A percentile compares a stretch with the other conserved stretches of the same genome.
Conservation (phyloP, 2,113 vertebrate species). For the Urocitellus parryii region DNA sequence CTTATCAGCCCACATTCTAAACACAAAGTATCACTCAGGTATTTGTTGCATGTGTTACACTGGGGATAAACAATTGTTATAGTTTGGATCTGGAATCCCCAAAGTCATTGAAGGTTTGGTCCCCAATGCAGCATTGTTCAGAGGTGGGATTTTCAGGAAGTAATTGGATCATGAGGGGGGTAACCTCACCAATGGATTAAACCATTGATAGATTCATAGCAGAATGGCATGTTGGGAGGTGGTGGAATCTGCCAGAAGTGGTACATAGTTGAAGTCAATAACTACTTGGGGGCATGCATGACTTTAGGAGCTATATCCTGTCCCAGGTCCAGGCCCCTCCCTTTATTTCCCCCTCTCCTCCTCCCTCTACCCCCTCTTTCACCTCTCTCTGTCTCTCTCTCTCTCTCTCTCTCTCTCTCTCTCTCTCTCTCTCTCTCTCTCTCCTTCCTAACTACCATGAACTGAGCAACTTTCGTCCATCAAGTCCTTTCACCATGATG, state of each 20-base stretch:
- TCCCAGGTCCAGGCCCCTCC: neutral
- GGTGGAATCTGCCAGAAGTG: neutral
- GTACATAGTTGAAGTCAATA: neutral
- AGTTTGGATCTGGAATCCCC: neutral
- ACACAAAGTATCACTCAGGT: too few species aligned
- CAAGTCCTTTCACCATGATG: neutral
- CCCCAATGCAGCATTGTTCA: neutral
- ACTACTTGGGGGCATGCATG: neutral
- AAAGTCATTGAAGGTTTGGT: neutral
- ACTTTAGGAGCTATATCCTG: neutral
- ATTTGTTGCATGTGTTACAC: neutral
- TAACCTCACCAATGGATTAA: neutral
- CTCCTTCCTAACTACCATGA: neutral
- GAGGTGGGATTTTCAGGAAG: neutral
- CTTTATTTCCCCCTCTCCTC: too few species aligned
- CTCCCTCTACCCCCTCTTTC: too few species aligned
- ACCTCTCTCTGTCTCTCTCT: neutral
- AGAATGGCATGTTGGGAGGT: neutral
- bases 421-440: too few species aligned
- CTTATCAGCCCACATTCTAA: neutral
- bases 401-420: too few species aligned
- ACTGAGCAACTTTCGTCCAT: neutral
- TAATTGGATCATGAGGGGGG: neutral
- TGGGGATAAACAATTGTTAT: neutral
- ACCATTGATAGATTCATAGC: neutral